phyloP scores from a whole-genome alignment of 2,113 vertebrate genomes.

The Callipepla californica region DNA sequence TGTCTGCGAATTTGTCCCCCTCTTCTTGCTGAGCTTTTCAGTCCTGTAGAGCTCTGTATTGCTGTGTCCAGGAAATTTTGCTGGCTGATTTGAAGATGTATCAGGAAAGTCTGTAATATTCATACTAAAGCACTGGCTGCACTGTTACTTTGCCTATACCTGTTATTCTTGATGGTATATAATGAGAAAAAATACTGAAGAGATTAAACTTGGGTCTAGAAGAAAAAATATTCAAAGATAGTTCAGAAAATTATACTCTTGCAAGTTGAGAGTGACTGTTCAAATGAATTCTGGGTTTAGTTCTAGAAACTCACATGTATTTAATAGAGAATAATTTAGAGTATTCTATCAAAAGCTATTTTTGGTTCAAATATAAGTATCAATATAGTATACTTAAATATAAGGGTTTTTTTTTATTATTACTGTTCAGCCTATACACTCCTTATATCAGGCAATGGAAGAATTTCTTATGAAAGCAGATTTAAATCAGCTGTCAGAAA shows the following conservation, averaged over 20 bases:
- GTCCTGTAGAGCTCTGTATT: not conserved
- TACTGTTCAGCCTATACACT: not conserved
- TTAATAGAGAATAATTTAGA: not conserved
- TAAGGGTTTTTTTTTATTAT: not conserved
- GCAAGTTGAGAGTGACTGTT: not conserved
- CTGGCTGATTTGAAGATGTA: not conserved
- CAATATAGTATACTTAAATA: not conserved
- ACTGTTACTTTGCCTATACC: not conserved
- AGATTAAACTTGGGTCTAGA: not conserved
- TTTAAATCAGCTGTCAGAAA: conserved; percentile 9
- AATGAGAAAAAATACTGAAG: not conserved
- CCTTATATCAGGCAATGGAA: not conserved
- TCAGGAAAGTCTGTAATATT: not conserved
- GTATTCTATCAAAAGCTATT: not conserved
- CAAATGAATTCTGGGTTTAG: not conserved
- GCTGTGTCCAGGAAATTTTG: not conserved
- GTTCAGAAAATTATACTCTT: not conserved
- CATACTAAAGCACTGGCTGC: not conserved
- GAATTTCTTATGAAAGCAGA: not conserved
- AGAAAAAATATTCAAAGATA: not conserved
- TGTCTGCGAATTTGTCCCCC: not conserved
- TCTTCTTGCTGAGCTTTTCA: not conserved
- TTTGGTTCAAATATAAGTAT: not conserved
- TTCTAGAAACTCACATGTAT: not conserved
- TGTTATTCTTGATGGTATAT: not conserved